Evolutionary conservation across 2,888 invertebrate genomes (phyloP).

Genomic region (Dasysyrphus tricinctus): DNA sequence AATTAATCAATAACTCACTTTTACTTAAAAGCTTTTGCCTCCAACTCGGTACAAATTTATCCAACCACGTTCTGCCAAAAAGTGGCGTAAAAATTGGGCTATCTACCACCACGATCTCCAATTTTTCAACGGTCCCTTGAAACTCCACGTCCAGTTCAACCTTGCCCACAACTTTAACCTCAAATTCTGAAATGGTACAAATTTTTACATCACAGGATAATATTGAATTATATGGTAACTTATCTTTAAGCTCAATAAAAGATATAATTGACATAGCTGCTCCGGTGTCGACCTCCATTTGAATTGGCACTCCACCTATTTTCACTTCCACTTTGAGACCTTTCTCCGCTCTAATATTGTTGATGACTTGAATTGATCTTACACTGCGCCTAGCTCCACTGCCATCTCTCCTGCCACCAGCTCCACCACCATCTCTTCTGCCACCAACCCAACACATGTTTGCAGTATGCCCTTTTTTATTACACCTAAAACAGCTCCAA

Average conservation of each 20-base stretch:
- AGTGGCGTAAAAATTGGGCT: constrained; percentile 27
- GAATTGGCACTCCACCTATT: no score
- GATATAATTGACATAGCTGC: no score
- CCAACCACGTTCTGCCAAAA: constrained; percentile 34
- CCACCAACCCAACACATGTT: constrained; percentile 17
- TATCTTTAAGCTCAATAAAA: background rate
- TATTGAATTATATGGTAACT: constrained; percentile 31
- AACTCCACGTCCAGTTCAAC: constrained; percentile 34
- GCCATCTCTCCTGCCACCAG: constrained; percentile 16
- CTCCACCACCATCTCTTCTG: constrained; percentile 31
- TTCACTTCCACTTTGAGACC: constrained; percentile 10
- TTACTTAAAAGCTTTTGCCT: constrained; percentile 26
- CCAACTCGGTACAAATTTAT: constrained; percentile 34
- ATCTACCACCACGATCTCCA: constrained; percentile 28
- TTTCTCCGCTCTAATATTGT: constrained; percentile 5
- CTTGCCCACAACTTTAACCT: constrained; percentile 24
- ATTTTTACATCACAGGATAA: constrained; percentile 2
- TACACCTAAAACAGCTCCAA: constrained; percentile 33
- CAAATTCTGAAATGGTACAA: no score
- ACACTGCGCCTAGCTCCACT: constrained; percentile 35
- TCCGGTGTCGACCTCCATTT: no score
- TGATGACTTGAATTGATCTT: constrained; percentile 20
- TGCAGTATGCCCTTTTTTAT: constrained; percentile 25
- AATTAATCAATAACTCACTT: constrained; percentile 25
- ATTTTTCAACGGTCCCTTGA: constrained; percentile 15